Conservation (phyloP, 2,888 invertebrate genomes). For the Drosophila macrothrix region DNA sequence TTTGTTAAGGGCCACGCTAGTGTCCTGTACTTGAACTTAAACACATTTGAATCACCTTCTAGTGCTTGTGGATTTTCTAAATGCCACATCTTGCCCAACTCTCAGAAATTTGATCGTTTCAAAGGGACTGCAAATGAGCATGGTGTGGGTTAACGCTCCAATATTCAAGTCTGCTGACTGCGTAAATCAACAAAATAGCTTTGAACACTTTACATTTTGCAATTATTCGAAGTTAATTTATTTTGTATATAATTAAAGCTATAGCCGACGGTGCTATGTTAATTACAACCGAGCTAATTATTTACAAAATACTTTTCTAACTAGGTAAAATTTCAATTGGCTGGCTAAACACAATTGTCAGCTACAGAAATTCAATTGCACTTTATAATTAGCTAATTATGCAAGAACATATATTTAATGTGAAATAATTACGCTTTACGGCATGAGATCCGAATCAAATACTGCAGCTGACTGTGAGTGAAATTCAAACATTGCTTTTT, state of each 20-base stretch:
- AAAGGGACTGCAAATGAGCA: no score
- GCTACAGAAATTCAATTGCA: background rate
- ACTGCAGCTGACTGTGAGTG: background rate
- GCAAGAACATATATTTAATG: background rate
- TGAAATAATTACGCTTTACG: background rate
- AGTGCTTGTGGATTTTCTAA: background rate
- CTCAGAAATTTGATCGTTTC: background rate
- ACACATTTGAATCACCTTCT: background rate
- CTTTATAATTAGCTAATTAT: slow-evolving; percentile 1
- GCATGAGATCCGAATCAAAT: background rate
- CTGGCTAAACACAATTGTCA: background rate
- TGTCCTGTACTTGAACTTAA: background rate
- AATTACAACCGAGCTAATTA: background rate
- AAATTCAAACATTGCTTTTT: background rate
- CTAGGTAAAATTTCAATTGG: no score
- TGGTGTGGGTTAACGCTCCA: background rate
- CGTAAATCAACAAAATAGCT: background rate
- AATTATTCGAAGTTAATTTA: background rate
- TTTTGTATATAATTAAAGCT: background rate
- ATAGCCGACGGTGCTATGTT: background rate
- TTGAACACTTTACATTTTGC: background rate
- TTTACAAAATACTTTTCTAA: background rate
- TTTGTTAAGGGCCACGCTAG: background rate
- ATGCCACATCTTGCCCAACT: background rate
- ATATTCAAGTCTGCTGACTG: background rate